These are phyloP conservation scores for Plebejus anna DNA, from an alignment of 2,888 invertebrate genomes.

Conservation along the genomic window DNA sequence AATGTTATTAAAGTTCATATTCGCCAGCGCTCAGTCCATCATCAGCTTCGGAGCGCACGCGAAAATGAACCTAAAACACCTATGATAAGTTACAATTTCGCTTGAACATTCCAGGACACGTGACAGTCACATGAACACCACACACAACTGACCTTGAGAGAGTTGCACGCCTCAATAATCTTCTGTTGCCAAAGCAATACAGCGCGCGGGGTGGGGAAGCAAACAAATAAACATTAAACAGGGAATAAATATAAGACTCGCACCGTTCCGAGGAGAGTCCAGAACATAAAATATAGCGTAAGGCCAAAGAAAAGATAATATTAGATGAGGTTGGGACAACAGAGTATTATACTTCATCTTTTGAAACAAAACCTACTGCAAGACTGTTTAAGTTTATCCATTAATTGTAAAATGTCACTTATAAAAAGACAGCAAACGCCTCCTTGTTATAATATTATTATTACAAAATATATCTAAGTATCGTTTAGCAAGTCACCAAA, in stretches of 20 bases:
- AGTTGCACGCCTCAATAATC: constrained; percentile 96
- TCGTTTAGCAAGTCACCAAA: too few relatives aligned
- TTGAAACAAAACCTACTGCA: neutral
- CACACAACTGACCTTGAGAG: constrained; percentile 87
- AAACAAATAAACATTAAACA: constrained; percentile 67
- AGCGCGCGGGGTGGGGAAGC: constrained; percentile 60
- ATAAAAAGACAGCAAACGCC: too few relatives aligned
- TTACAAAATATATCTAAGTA: too few relatives aligned
- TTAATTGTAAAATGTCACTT: too few relatives aligned
- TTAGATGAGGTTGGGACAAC: constrained; percentile 10
- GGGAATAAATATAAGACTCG: constrained; percentile 42
- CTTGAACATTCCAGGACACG: constrained; percentile 33
- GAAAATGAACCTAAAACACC: neutral
- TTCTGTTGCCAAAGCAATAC: constrained; percentile 83
- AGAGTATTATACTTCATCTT: neutral
- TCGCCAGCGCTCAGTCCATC: neutral
- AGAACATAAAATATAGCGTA: constrained; percentile 31
- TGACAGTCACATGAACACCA: constrained; percentile 32
- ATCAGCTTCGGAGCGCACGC: neutral
- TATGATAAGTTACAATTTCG: neutral
- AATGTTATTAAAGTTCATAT: neutral
- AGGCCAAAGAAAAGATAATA: constrained; percentile 15
- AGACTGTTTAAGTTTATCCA: neutral
- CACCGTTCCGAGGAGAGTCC: constrained; percentile 40
- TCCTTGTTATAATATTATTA: too few relatives aligned